Conservation (phyloP, 2,888 invertebrate genomes). For the Tethea ocularis region DNA sequence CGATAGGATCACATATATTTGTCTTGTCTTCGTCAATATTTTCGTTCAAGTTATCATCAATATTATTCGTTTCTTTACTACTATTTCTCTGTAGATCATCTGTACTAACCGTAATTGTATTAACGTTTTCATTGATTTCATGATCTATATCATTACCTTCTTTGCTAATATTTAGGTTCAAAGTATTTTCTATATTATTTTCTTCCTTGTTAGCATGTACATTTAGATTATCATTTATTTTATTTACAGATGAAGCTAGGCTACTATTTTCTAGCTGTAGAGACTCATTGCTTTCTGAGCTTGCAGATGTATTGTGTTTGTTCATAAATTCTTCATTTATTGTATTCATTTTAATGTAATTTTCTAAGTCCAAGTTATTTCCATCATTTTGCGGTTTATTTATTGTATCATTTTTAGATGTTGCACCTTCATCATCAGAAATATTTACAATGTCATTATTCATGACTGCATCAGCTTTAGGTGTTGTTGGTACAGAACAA, state of each 20-base stretch:
- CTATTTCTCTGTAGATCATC: background rate
- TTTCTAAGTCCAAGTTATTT: background rate
- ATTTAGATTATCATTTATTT: background rate
- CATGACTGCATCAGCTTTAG: background rate
- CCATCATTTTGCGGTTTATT: background rate
- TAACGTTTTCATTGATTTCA: background rate
- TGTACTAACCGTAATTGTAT: background rate
- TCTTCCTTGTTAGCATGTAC: background rate
- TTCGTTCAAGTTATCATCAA: background rate
- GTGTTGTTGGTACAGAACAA: no score
- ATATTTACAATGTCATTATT: slow-evolving; percentile 14
- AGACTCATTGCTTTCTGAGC: background rate
- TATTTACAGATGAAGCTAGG: no score
- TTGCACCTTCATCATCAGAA: slow-evolving; percentile 20
- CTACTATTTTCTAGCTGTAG: background rate
- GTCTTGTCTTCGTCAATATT: background rate
- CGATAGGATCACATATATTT: background rate
- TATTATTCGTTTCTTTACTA: background rate
- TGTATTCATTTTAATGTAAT: background rate
- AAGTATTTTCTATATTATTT: background rate
- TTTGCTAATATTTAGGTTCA: background rate
- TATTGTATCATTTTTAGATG: slow-evolving; percentile 5
- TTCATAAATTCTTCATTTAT: background rate
- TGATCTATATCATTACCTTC: background rate
- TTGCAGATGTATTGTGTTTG: background rate